phyloP scores from a whole-genome alignment of 2,888 invertebrate species.

The Caenorhabditis macrosperma region DNA sequence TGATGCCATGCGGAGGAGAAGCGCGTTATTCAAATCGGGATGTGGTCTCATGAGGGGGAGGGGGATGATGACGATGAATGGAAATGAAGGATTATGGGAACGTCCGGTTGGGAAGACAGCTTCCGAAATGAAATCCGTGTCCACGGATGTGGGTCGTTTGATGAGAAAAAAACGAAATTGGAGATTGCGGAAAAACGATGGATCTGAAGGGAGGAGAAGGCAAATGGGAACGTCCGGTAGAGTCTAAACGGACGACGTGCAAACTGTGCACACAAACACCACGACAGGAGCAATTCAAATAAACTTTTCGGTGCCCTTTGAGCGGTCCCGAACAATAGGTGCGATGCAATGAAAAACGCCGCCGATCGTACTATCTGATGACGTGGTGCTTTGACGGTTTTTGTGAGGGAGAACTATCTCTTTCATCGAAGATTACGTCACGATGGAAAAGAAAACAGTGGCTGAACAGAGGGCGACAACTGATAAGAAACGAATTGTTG shows the following conservation, averaged over 20 bases:
- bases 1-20: background rate
- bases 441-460: too few relatives aligned
- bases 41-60: too few relatives aligned
- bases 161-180: background rate
- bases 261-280: conserved; percentile 36
- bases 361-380: background rate
- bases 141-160: background rate
- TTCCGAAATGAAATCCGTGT: background rate
- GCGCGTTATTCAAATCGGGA: conserved; percentile 36
- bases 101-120: conserved; percentile 9
- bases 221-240: too few relatives aligned
- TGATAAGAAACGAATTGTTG: too few relatives aligned
- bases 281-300: conserved; percentile 28
- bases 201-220: background rate
- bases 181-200: background rate
- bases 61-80: background rate
- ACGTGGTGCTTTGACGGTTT: background rate
- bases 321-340: conserved; percentile 26
- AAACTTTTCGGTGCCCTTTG: conserved; percentile 41
- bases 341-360: background rate
- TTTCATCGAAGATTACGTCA: background rate
- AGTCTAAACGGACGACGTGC: background rate
- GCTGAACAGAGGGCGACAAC: too few relatives aligned
- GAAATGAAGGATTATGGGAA: conserved; percentile 30
- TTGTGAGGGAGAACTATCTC: background rate